Evolutionary conservation across 2,888 invertebrate species (phyloP).

Genomic region (Platynereis dumerilii): DNA sequence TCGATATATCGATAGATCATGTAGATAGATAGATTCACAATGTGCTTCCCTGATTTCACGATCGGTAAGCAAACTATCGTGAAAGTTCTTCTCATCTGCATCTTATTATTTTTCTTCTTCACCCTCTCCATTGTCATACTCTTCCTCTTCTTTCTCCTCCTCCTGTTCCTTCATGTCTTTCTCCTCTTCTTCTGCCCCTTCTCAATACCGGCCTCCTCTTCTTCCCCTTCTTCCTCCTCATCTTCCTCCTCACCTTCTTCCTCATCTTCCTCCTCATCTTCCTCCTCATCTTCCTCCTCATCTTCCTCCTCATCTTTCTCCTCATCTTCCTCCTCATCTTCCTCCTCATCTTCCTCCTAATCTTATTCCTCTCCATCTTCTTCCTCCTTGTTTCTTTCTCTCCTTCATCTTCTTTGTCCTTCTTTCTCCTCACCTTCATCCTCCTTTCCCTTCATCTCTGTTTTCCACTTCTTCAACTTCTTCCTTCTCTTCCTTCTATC

Average conservation of each 20-base stretch:
- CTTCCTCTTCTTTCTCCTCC: no score
- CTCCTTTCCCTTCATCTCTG: background rate
- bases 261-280: background rate
- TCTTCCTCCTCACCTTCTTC: no score
- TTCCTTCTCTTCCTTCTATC: background rate
- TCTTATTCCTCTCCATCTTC: background rate
- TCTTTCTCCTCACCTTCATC: background rate
- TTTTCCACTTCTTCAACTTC: background rate
- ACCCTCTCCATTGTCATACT: no score
- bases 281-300: background rate
- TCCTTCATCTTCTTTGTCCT: background rate
- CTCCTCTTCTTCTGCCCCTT: background rate
- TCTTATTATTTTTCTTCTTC: no score
- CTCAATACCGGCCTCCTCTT: background rate
- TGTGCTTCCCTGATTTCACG: no score
- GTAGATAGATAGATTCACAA: constrained; percentile 2
- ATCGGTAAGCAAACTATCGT: no score
- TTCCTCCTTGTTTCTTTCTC: background rate
- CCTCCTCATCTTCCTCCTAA: no score
- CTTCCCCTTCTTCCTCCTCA: background rate
- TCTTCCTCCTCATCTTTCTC: no score
- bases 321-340: background rate
- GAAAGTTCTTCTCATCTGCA: no score
- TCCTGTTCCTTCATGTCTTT: no score
- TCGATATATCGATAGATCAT: constrained; percentile 8